Evolutionary conservation across 1,140 invertebrate species (phyloP), one percentile per base, ranked within the genome.

Genomic region (Subanguina moxae): DNA sequence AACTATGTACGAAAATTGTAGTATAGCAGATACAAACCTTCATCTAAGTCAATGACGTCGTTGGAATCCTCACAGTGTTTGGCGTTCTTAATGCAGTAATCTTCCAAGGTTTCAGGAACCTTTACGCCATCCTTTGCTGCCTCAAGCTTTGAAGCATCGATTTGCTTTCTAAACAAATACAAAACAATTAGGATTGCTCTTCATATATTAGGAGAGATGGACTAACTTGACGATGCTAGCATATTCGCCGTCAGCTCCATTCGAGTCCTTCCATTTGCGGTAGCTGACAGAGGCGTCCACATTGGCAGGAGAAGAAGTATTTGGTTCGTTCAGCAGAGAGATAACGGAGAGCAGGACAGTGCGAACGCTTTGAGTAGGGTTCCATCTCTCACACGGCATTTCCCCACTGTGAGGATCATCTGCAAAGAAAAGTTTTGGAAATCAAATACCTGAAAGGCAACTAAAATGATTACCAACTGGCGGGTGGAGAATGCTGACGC

Each of bases 201-300:
- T 7, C 25, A 19, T 65, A 13, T 17, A 66, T 19, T 70, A 19
- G 5, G 9, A 5, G 17, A 27, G 52, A 64, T 67, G 30, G 27
- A 17, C 78, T 83, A 84, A 94, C 92, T 90, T 93, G 82, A 98
- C 96, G 77, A 97, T 97, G 86, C 94, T 97, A 86, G 96, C 94
- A 86, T 99, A 99, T 86, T 98, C 94, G 85, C 96, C 95, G 85
- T 98, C 94, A 84, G 90, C 90, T 72, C 94, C 80, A 87, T 94
- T 94, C 72, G 93, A 94, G 80, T 97, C 94, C 78, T 92, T 91
- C 92, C 93, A 98, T 84, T 93, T 90, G 82, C 96, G 88, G 84
- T 96, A 99, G 93, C 97, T 97, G 28, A 98, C 94, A 57, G 93
- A 96, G 23, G 96, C 95, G 86, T 99, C 96, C 19, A 99, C 96